Evolutionary conservation across 2,113 vertebrate species (phyloP).

Genomic region (Cynopterus brachyotis): DNA sequence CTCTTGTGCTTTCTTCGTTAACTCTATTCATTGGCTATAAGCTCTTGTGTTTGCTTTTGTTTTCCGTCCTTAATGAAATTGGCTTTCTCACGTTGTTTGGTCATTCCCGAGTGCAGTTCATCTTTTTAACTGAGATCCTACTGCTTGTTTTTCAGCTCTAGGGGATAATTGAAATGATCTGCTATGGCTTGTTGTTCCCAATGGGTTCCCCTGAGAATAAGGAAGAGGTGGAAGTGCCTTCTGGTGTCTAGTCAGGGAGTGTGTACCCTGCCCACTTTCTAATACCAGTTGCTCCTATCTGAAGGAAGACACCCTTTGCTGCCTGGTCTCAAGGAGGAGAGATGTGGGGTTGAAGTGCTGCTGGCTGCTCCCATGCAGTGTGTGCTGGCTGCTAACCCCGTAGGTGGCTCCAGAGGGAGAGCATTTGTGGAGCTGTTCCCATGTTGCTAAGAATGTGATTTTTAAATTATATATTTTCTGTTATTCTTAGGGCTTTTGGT

Average conservation of each 20-base stretch:
- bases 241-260: neutral
- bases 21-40: neutral
- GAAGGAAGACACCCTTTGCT: neutral
- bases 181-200: neutral
- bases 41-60: neutral
- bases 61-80: neutral
- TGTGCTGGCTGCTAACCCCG: neutral
- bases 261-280: neutral
- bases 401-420: too few species aligned
- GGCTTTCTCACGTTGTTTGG: neutral
- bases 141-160: neutral
- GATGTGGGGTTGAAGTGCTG: neutral
- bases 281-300: neutral
- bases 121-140: neutral
- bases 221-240: neutral
- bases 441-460: neutral
- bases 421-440: neutral
- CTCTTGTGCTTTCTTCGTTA: neutral
- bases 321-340: neutral
- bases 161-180: neutral
- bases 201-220: neutral
- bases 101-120: neutral
- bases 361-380: neutral
- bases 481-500: neutral
- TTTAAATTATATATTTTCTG: neutral